These are phyloP conservation scores for Cyclophora albipunctata DNA, from an alignment of 2,888 invertebrate genomes.

Conservation along the genomic window DNA sequence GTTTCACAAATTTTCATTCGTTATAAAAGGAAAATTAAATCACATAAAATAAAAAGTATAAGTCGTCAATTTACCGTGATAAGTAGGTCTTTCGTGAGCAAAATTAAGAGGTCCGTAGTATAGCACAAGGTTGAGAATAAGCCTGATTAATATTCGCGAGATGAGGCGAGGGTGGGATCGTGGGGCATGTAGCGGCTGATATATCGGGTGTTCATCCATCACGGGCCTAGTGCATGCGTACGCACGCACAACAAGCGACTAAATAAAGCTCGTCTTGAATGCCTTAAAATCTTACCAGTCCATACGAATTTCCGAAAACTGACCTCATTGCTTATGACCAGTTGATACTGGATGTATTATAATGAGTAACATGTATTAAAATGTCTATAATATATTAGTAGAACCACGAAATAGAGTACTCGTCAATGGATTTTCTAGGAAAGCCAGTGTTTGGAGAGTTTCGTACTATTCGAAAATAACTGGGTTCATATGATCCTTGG, in stretches of 20 bases:
- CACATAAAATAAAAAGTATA: conserved; percentile 15
- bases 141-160: conserved; percentile 49
- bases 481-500: no score
- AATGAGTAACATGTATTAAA: no score
- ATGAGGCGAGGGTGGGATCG: conserved; percentile 30
- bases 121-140: conserved; percentile 32
- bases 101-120: conserved; percentile 37
- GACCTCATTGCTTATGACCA: no score
- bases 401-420: no score
- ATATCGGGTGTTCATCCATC: conserved; percentile 48
- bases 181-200: conserved; percentile 34
- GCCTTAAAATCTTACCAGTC: no score
- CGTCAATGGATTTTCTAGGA: no score
- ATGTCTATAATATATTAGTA: no score
- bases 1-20: conserved; percentile 13
- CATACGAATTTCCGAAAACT: no score
- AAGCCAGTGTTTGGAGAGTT: no score
- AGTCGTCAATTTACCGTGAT: conserved; percentile 11
- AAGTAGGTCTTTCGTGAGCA: conserved; percentile 24
- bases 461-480: no score
- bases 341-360: no score
- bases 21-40: conserved; percentile 17
- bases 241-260: conserved; percentile 33
- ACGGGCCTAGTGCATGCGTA: conserved; percentile 41
- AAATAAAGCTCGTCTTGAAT: conserved; percentile 8